phyloP scores from a whole-genome alignment of 2,113 vertebrate species.

The Protobothrops mucrosquamatus region DNA sequence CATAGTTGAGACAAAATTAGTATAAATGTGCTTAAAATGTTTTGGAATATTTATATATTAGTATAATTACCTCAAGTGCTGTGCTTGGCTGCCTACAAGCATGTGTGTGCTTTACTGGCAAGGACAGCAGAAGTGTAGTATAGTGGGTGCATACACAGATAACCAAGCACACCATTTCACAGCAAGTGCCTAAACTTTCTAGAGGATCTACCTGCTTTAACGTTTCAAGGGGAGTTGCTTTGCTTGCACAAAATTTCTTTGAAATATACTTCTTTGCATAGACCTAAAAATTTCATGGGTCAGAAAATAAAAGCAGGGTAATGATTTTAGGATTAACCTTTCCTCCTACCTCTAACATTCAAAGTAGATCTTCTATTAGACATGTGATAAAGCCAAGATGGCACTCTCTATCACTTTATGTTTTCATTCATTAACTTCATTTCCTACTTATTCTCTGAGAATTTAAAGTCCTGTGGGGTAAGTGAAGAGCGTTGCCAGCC shows the following conservation, averaged over 20 bases:
- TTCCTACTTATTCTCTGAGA: not conserved
- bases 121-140: not conserved
- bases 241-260: not conserved
- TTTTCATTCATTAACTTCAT: not conserved
- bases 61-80: not conserved
- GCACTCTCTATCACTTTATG: not conserved
- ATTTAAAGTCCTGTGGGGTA: not conserved
- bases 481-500: not conserved
- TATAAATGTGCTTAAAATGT: not conserved
- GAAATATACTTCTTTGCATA: not conserved
- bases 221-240: not conserved
- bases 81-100: not conserved
- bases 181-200: not conserved
- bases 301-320: not conserved
- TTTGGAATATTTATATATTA: not conserved
- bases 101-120: not conserved
- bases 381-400: not conserved
- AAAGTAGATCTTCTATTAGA: not conserved
- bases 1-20: not conserved
- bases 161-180: not conserved
- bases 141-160: not conserved
- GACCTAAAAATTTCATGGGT: not conserved
- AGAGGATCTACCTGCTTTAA: not conserved
- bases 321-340: not conserved
- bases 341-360: not conserved